Percentiles rank a stretch among this genome's conserved stretches.
Conservation (phyloP, 2,888 invertebrate species). For the Drosophila affinis region DNA sequence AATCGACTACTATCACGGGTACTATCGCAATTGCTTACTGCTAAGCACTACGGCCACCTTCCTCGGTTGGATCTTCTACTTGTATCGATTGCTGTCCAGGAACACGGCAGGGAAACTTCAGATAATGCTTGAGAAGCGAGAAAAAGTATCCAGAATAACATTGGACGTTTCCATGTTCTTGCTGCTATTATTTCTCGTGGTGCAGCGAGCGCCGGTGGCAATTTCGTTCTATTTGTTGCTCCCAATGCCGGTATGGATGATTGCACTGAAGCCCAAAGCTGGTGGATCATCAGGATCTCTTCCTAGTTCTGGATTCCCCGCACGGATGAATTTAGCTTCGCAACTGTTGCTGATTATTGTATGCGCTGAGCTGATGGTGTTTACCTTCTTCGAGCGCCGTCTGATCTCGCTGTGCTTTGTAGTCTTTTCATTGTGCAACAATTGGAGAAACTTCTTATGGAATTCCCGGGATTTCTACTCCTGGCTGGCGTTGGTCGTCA, state of each 20-base stretch:
- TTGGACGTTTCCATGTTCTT: conserved; percentile 13
- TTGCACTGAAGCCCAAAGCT: conserved; percentile 46
- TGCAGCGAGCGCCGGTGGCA: conserved; percentile 86
- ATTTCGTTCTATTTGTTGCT: conserved; percentile 88
- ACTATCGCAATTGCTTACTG: conserved; percentile 90
- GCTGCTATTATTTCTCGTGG: conserved; percentile 83
- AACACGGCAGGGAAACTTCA: neutral
- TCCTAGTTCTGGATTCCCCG: neutral
- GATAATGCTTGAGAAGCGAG: neutral
- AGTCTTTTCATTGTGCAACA: conserved; percentile 65
- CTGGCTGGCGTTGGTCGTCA: conserved; percentile 85
- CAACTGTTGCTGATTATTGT: conserved; percentile 78
- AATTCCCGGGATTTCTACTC: conserved; percentile 70
- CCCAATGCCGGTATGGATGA: conserved; percentile 85
- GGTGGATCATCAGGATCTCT: neutral
- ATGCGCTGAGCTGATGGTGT: conserved; percentile 77
- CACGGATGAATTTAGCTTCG: conserved; percentile 5
- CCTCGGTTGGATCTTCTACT: conserved; percentile 88
- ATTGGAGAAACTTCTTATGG: conserved; percentile 45
- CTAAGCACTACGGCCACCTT: conserved; percentile 88
- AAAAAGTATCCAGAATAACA: neutral
- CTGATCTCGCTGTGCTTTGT: conserved; percentile 77
- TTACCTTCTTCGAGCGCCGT: conserved; percentile 79
- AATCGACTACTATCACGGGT: conserved; percentile 93
- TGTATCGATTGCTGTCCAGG: conserved; percentile 79